A percentile compares a stretch with the other conserved stretches of the same genome.
Evolutionary conservation across 2,888 invertebrate genomes (phyloP).

Genomic region (Stramonita haemastoma): DNA sequence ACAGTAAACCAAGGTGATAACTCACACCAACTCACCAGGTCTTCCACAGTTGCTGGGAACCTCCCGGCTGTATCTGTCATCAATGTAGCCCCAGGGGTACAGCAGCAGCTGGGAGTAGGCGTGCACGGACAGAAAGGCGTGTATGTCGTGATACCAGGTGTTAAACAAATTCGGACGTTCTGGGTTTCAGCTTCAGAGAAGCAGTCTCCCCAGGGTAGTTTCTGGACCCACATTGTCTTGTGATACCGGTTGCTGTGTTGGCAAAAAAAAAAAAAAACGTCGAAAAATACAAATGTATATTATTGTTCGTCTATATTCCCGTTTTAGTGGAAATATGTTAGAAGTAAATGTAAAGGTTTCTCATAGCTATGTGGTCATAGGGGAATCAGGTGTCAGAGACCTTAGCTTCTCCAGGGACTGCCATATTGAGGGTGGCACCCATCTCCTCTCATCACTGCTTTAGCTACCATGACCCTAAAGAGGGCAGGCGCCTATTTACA

Average conservation of each 20-base stretch:
- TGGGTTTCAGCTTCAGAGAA: conserved; percentile 28
- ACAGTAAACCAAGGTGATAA: too few species aligned
- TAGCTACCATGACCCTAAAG: too few species aligned
- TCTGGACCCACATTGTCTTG: not conserved
- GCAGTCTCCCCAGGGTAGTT: not conserved
- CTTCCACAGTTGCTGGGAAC: conserved; percentile 48
- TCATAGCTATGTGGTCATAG: too few species aligned
- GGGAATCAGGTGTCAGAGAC: too few species aligned
- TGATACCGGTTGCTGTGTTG: not conserved
- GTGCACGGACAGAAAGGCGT: conserved; percentile 50
- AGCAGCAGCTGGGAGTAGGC: conserved; percentile 57
- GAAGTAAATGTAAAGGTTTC: too few species aligned
- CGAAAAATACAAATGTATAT: too few species aligned
- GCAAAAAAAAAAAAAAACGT: not conserved
- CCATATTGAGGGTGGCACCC: too few species aligned
- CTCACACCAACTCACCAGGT: conserved; percentile 48
- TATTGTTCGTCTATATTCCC: too few species aligned
- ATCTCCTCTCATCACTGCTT: too few species aligned
- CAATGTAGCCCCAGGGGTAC: conserved; percentile 54
- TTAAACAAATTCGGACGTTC: not conserved
- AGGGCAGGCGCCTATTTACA: too few species aligned
- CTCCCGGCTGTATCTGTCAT: conserved; percentile 36
- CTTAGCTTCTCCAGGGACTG: too few species aligned
- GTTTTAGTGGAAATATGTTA: too few species aligned
- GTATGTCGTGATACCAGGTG: not conserved